Evolutionary conservation across 2,797 vertebrate genomes (phyloP).

Genomic region (Ctenochaetus hawaiiensis): DNA sequence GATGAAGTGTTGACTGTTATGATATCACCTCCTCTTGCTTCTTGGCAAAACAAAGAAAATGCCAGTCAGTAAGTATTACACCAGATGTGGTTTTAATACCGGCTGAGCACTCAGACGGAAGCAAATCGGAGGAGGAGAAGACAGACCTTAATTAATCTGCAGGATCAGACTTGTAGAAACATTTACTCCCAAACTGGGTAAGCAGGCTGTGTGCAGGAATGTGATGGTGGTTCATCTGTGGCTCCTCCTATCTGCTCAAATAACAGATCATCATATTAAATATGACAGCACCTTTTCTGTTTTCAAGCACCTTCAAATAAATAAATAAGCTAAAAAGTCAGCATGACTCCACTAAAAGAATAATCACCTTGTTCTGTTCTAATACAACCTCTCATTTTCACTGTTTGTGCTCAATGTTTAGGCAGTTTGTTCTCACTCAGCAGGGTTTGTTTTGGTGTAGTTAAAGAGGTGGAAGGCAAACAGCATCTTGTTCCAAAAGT

Average conservation of each 20-base stretch:
- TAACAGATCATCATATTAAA: neutral
- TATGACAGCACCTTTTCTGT: neutral
- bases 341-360: neutral
- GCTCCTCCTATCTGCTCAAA: neutral
- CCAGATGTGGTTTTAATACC: slow-evolving; percentile 13
- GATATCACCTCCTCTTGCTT: slow-evolving; percentile 42
- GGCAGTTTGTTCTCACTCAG: slow-evolving; percentile 25
- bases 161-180: slow-evolving; percentile 1
- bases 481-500: neutral
- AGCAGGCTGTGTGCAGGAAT: neutral
- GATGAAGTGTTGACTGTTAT: slow-evolving; percentile 38
- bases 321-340: neutral
- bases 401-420: slow-evolving; percentile 1
- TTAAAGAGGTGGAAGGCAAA: neutral
- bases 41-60: slow-evolving; percentile 43
- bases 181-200: neutral
- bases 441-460: neutral
- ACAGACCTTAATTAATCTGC: neutral
- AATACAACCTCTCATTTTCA: neutral
- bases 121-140: slow-evolving; percentile 7
- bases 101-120: neutral
- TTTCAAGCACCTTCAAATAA: neutral
- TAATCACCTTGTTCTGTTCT: slow-evolving; percentile 1
- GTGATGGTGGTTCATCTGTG: neutral
- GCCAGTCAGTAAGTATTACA: slow-evolving; percentile 6